Conservation (phyloP, 37 sponge, comb jelly and placozoan species). For the Aplysina aerophoba region DNA sequence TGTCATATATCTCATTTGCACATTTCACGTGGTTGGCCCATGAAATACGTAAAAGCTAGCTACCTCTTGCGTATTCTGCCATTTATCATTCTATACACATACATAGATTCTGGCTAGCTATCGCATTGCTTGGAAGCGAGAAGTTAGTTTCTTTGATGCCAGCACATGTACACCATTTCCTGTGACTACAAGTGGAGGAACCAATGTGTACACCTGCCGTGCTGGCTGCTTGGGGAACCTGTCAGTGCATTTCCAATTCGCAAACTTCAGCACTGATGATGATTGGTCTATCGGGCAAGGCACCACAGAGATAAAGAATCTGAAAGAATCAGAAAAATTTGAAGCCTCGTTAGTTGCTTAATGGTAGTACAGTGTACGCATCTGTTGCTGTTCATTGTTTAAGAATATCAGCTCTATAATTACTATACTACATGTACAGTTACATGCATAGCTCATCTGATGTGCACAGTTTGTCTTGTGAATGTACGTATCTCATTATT, state of each 20-base stretch:
- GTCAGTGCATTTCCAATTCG: constrained; percentile 13
- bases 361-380: no score
- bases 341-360: constrained; percentile 43
- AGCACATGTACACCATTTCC: neutral
- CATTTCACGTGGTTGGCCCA: no score
- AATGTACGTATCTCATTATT: no score
- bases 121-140: constrained; percentile 40
- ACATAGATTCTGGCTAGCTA: constrained; percentile 36
- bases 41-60: no score
- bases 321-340: neutral
- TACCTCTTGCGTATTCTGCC: no score
- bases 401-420: no score
- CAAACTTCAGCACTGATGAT: constrained; percentile 37
- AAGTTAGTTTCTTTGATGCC: neutral
- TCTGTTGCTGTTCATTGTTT: no score
- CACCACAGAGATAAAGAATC: neutral
- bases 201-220: neutral
- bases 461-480: no score
- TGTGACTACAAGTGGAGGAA: neutral
- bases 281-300: constrained; percentile 42
- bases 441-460: no score
- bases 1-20: no score
- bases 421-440: no score
- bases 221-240: neutral
- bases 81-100: no score